phyloP scores from a whole-genome alignment of 2,797 vertebrate genomes.

The Jordanella pulchra region DNA sequence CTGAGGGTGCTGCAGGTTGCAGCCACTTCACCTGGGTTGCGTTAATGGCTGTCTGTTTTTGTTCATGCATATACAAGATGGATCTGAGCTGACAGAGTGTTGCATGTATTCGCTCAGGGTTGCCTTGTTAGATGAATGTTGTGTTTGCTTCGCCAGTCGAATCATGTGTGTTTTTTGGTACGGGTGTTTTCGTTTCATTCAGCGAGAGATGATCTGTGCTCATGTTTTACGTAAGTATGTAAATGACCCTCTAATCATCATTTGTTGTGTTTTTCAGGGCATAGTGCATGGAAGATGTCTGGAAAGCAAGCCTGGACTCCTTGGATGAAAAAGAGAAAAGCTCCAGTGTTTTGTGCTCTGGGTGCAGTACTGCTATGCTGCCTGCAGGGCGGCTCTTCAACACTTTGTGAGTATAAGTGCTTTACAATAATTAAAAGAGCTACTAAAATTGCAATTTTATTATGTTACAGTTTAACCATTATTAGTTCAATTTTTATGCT shows the following conservation, averaged over 20 bases:
- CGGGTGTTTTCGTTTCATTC: constrained; percentile 32
- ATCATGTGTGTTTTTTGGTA: background rate
- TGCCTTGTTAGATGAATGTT: constrained; percentile 18
- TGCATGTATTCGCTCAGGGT: constrained; percentile 9
- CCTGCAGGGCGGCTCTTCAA: constrained; percentile 69
- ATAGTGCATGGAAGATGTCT: constrained; percentile 82
- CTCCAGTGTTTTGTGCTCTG: constrained; percentile 73
- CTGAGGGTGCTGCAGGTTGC: constrained; percentile 49
- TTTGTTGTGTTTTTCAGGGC: constrained; percentile 64
- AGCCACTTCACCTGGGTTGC: constrained; percentile 41
- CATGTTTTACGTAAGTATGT: constrained; percentile 30
- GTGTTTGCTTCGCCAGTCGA: constrained; percentile 14
- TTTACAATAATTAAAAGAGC: background rate
- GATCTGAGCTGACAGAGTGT: constrained; percentile 9
- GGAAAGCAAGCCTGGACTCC: constrained; percentile 76
- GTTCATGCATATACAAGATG: constrained; percentile 25
- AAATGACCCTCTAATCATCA: constrained; percentile 34
- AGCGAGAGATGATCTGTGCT: constrained; percentile 12
- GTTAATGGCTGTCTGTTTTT: constrained; percentile 49
- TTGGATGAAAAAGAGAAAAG: constrained; percentile 77
- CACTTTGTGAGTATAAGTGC: constrained; percentile 65
- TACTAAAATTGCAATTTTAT: background rate
- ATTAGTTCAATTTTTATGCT: background rate
- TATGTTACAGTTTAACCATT: no score
- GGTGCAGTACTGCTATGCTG: constrained; percentile 75